Evolutionary conservation across 2,797 vertebrate genomes (phyloP).

Genomic region (Danionella dracula): DNA sequence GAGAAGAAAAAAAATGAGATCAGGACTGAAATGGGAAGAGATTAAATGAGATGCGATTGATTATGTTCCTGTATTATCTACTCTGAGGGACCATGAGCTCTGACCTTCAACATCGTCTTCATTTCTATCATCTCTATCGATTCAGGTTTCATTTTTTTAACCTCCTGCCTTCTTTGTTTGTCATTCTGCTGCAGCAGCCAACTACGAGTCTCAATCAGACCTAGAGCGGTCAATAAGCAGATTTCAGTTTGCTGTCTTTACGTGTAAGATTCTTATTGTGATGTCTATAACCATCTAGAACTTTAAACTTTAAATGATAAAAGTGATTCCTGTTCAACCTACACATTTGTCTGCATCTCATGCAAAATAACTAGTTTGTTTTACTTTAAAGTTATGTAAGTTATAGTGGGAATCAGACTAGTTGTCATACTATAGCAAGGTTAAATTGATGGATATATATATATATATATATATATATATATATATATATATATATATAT

Average conservation of each 20-base stretch:
- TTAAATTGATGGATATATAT: too few relatives aligned
- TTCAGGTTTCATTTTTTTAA: constrained; percentile 65
- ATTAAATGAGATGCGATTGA: constrained; percentile 52
- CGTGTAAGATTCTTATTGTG: constrained; percentile 54
- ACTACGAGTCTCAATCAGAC: constrained; percentile 63
- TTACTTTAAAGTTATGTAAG: too few relatives aligned
- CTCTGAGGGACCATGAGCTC: constrained; percentile 48
- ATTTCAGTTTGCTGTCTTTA: constrained; percentile 57
- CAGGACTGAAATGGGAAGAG: constrained; percentile 37
- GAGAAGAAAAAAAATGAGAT: constrained; percentile 36
- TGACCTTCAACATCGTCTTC: constrained; percentile 53
- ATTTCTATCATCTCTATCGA: constrained; percentile 68
- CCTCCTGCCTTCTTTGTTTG: constrained; percentile 63
- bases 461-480: too few relatives aligned
- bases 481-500: too few relatives aligned
- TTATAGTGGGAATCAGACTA: too few relatives aligned
- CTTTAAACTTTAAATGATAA: too few relatives aligned
- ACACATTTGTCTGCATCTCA: too few relatives aligned
- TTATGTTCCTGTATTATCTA: constrained; percentile 59
- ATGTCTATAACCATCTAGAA: constrained; percentile 39
- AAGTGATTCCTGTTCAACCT: too few relatives aligned
- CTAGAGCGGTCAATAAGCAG: constrained; percentile 59
- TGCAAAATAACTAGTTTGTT: too few relatives aligned
- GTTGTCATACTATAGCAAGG: too few relatives aligned
- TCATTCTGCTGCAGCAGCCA: constrained; percentile 51